phyloP scores from a whole-genome alignment of 2,113 vertebrate species.

The Daubentonia madagascariensis region DNA sequence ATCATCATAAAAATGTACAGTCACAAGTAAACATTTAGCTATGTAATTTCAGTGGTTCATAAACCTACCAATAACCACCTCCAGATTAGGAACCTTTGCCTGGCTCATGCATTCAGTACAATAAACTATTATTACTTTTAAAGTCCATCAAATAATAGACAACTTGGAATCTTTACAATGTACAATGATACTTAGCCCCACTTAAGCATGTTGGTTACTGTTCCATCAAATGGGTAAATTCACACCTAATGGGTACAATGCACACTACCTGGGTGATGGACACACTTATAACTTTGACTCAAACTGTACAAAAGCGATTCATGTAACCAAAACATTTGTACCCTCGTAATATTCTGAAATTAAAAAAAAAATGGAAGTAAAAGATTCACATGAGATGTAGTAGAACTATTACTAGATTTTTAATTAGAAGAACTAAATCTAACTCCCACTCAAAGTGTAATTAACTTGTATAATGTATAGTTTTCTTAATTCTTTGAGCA shows the following conservation, averaged over 20 bases:
- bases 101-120: neutral
- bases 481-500: neutral
- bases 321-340: too few relatives aligned
- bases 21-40: neutral
- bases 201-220: neutral
- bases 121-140: neutral
- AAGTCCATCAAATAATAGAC: neutral
- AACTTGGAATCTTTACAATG: neutral
- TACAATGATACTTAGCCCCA: neutral
- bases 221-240: neutral
- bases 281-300: too few relatives aligned
- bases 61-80: neutral
- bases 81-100: neutral
- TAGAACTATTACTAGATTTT: neutral
- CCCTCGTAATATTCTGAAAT: too few relatives aligned
- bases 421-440: neutral
- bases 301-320: too few relatives aligned
- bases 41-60: neutral
- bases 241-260: too few relatives aligned
- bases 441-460: neutral
- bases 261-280: too few relatives aligned
- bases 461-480: neutral
- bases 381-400: neutral
- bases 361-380: neutral
- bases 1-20: neutral